Conservation (phyloP, 37 sponge, comb jelly and placozoan species). For the Ianthella basta region DNA sequence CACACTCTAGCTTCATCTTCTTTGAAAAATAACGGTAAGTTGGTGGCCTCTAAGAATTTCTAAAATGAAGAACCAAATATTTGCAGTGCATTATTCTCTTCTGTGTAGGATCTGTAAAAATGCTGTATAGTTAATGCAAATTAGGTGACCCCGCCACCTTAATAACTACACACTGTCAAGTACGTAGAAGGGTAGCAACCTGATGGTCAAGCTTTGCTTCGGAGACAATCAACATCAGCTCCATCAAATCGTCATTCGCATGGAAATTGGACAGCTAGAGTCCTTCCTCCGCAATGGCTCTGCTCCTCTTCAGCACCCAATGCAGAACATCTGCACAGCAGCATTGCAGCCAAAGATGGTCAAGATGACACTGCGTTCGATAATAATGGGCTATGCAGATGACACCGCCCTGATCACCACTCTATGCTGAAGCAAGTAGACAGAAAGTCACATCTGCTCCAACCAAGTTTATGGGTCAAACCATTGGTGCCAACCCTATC, state of each 20-base stretch:
- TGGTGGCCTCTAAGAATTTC: too few species aligned
- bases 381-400: conserved; percentile 28
- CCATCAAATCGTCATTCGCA: background rate
- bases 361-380: background rate
- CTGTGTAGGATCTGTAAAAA: too few species aligned
- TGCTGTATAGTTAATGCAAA: too few species aligned
- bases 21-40: too few species aligned
- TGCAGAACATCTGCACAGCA: background rate
- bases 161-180: conserved; percentile 16
- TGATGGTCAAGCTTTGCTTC: background rate
- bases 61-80: too few species aligned
- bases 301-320: background rate
- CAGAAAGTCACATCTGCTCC: too few species aligned
- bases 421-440: conserved; percentile 9
- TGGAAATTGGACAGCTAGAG: background rate
- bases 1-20: too few species aligned
- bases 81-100: too few species aligned
- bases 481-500: too few species aligned
- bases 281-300: background rate
- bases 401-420: conserved; percentile 9
- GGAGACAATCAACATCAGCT: background rate
- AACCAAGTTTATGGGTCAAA: too few species aligned
- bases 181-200: conserved; percentile 1
- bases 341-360: background rate
- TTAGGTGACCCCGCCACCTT: too few species aligned